Percentiles rank a stretch among this genome's conserved stretches.
These are phyloP conservation scores for Danaus chrysippus DNA, from an alignment of 2,888 invertebrate species.

Conservation along the genomic window DNA sequence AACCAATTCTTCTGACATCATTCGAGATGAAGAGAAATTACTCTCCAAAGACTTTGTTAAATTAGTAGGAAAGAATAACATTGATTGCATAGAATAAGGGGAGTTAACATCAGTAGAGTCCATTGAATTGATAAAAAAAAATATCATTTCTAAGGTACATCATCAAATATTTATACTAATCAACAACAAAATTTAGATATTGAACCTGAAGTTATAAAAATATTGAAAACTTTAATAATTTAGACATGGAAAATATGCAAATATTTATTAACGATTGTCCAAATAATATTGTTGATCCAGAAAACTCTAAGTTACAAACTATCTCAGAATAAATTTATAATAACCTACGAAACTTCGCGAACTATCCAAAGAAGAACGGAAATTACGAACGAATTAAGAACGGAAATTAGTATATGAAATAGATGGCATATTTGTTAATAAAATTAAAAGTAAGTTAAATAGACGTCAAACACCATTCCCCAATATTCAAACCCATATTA, in stretches of 20 bases:
- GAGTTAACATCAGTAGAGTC: constrained; percentile 8
- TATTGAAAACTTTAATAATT: constrained; percentile 9
- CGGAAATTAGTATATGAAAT: too few relatives aligned
- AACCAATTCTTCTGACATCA: constrained; percentile 7
- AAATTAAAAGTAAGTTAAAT: too few relatives aligned
- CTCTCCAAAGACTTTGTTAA: constrained; percentile 13
- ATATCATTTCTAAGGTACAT: constrained; percentile 4
- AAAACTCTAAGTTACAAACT: constrained; percentile 9
- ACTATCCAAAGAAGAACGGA: too few relatives aligned
- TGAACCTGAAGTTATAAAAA: constrained; percentile 4
- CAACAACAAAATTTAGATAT: constrained; percentile 10
- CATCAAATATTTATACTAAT: constrained; percentile 5
- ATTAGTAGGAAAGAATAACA: constrained; percentile 10
- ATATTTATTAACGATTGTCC: too few relatives aligned
- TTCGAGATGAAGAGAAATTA: constrained; percentile 5
- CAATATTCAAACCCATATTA: too few relatives aligned
- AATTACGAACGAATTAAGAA: too few relatives aligned
- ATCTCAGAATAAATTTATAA: constrained; percentile 8
- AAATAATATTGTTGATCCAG: too few relatives aligned
- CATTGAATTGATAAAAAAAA: constrained; percentile 6
- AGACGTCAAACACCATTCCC: too few relatives aligned
- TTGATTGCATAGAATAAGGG: constrained; percentile 11
- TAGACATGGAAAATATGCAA: constrained; percentile 14
- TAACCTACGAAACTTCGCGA: too few relatives aligned
- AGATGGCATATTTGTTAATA: too few relatives aligned